Conservation (phyloP, 2,797 vertebrate genomes). For the Sebastes matsubarae region DNA sequence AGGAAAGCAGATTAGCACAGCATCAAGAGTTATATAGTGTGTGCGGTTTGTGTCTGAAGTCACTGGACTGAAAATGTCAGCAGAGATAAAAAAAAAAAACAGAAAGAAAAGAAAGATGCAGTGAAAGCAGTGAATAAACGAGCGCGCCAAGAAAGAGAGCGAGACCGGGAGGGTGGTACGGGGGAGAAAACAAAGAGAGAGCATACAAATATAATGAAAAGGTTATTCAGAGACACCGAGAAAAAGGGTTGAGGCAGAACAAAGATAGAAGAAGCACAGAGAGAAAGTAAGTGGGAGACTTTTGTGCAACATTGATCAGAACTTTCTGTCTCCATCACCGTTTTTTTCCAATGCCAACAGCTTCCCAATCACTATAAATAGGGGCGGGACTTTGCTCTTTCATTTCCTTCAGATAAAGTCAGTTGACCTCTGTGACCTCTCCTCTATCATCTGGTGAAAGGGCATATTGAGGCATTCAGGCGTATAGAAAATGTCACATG, state of each 20-base stretch:
- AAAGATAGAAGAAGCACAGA: not conserved
- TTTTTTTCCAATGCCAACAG: conserved; percentile 6
- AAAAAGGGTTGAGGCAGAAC: not conserved
- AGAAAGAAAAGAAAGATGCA: not conserved
- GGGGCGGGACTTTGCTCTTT: conserved; percentile 5
- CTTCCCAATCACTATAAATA: conserved; percentile 19
- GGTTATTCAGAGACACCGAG: conserved; percentile 27
- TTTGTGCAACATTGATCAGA: not conserved
- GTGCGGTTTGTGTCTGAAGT: conserved; percentile 61
- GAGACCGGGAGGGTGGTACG: not conserved
- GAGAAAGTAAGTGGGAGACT: not conserved
- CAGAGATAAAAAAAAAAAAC: conserved; percentile 42
- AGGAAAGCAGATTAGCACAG: conserved; percentile 56
- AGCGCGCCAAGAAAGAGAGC: conserved; percentile 4
- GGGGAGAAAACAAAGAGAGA: not conserved
- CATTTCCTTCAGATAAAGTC: conserved; percentile 8
- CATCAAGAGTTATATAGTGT: conserved; percentile 43
- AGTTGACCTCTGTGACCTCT: conserved; percentile 1
- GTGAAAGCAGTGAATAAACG: conserved; percentile 32
- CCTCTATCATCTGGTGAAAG: not conserved
- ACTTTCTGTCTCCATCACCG: conserved; percentile 4
- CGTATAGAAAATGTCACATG: not conserved
- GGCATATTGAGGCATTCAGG: not conserved
- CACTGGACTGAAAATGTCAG: conserved; percentile 74
- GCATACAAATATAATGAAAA: conserved; percentile 34